A percentile compares a stretch with the other conserved stretches of the same genome.
Conservation (phyloP, 2,797 vertebrate genomes). For the Rhynchonycteris naso region DNA sequence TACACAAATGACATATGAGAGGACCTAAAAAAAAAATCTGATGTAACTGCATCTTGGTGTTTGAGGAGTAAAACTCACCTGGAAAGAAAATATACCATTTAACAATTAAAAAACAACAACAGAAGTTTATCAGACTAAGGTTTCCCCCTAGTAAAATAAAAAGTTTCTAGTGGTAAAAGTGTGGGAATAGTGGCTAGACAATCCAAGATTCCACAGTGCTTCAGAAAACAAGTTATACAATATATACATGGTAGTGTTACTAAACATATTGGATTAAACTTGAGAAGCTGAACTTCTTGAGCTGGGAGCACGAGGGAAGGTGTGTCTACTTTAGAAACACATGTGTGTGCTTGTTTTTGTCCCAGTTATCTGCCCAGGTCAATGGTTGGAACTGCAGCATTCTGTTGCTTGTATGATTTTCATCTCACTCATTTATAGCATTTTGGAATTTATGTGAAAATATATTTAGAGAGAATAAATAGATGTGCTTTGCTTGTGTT, state of each 20-base stretch:
- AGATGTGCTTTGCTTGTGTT: not conserved
- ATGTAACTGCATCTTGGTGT: constrained; percentile 45
- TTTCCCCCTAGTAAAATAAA: constrained; percentile 26
- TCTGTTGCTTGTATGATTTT: not conserved
- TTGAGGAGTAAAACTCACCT: constrained; percentile 55
- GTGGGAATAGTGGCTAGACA: not conserved
- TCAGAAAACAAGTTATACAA: constrained; percentile 42
- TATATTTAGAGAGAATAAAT: constrained; percentile 20
- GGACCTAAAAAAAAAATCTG: constrained; percentile 30
- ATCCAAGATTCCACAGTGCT: not conserved
- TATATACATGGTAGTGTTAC: not conserved
- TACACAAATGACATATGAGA: constrained; percentile 8
- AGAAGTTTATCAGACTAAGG: constrained; percentile 52
- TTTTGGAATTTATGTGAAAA: not conserved
- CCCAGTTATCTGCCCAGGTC: not conserved
- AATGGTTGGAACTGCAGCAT: not conserved
- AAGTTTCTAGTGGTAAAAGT: not conserved
- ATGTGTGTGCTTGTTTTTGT: not conserved
- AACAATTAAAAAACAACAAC: constrained; percentile 38
- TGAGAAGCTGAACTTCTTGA: not conserved
- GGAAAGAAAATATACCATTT: constrained; percentile 58
- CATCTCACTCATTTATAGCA: not conserved
- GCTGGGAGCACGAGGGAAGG: not conserved
- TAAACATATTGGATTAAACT: not conserved
- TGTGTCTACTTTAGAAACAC: not conserved